A percentile compares a stretch with the other conserved stretches of the same genome.
phyloP scores from a whole-genome alignment of 2,797 vertebrate species.

The Parotocinclus haroldoi region DNA sequence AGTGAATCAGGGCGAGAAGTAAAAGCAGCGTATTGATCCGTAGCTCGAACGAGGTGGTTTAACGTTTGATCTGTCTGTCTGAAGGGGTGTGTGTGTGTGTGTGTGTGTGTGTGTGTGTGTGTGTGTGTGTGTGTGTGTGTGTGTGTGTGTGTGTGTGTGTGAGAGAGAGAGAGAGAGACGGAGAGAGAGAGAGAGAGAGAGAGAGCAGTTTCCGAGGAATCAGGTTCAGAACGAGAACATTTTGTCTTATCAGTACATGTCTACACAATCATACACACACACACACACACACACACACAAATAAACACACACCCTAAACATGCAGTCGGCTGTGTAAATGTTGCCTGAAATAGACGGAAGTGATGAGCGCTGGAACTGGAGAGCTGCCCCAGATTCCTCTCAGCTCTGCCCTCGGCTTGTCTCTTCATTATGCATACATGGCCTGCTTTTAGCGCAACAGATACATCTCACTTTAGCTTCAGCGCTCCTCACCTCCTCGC shows the following conservation, averaged over 20 bases:
- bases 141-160: too few species aligned
- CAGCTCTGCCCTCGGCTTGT: constrained; percentile 50
- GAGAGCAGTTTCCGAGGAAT: background rate
- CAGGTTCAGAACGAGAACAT: constrained; percentile 8
- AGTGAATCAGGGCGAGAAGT: background rate
- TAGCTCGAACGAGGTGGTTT: background rate
- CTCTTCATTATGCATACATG: constrained; percentile 70
- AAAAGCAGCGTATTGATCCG: background rate
- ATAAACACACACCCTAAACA: constrained; percentile 47
- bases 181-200: too few species aligned
- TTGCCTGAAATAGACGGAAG: constrained; percentile 65
- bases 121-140: too few species aligned
- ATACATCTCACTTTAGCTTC: constrained; percentile 36
- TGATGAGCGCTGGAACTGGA: constrained; percentile 64
- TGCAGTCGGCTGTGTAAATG: constrained; percentile 20
- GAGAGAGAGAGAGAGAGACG: too few species aligned
- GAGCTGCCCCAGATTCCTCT: constrained; percentile 66
- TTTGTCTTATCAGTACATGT: constrained; percentile 14
- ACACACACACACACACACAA: constrained; percentile 48
- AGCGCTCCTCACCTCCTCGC: too few species aligned
- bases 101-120: too few species aligned
- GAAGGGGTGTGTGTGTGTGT: background rate
- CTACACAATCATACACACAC: background rate
- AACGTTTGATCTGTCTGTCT: constrained; percentile 10
- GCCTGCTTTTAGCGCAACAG: constrained; percentile 60